phyloP scores from a whole-genome alignment of 2,113 vertebrate genomes.

The Sinosuthora webbiana region DNA sequence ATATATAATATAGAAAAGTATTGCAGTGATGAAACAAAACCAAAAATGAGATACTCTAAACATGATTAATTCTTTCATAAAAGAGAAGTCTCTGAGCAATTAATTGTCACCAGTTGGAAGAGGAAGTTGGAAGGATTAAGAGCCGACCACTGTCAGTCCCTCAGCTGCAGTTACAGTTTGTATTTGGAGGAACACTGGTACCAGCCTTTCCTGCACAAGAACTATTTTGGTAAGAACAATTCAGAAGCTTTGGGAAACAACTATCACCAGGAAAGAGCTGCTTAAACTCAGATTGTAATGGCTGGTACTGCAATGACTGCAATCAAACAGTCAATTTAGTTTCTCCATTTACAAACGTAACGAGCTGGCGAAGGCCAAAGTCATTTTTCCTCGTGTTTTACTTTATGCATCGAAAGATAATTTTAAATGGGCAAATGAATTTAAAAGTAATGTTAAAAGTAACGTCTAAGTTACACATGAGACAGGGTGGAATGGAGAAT shows the following conservation, averaged over 20 bases:
- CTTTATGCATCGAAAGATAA: neutral
- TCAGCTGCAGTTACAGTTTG: neutral
- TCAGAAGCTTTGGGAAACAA: neutral
- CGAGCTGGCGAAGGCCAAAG: neutral
- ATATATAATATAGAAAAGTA: slow-evolving; percentile 82
- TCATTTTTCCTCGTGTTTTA: neutral
- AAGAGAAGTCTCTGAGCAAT: neutral
- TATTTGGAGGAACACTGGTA: neutral
- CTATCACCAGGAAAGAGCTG: neutral
- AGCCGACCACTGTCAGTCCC: neutral
- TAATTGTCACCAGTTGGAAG: neutral
- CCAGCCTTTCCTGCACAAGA: neutral
- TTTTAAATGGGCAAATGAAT: slow-evolving; percentile 13
- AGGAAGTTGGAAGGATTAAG: neutral
- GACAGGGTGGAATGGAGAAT: neutral
- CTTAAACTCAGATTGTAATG: neutral
- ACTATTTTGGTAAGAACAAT: neutral
- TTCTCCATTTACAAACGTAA: neutral
- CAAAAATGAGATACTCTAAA: slow-evolving; percentile 78
- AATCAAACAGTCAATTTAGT: neutral
- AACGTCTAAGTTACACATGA: neutral
- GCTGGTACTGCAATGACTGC: neutral
- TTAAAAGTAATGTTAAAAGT: slow-evolving; percentile 10
- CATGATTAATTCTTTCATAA: slow-evolving; percentile 21
- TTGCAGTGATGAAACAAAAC: slow-evolving; percentile 88